Evolutionary conservation across 2,797 vertebrate species (phyloP).

Genomic region (Perdix hodgsoniae): DNA sequence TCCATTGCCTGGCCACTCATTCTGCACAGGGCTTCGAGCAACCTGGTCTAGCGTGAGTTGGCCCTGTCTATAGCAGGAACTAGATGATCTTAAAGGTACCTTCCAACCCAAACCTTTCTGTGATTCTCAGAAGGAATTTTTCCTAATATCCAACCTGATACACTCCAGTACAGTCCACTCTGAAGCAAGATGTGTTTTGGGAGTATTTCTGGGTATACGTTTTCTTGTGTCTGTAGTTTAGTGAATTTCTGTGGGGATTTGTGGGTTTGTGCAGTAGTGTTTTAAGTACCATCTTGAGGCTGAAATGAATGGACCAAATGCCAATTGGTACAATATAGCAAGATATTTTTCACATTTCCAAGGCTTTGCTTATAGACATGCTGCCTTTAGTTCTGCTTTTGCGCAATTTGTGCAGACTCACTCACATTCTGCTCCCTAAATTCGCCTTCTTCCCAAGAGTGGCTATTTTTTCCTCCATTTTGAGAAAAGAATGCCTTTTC

Average conservation of each 20-base stretch:
- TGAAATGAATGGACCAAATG: neutral
- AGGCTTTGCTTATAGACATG: neutral
- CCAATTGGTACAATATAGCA: neutral
- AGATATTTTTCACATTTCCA: neutral
- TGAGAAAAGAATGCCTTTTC: neutral
- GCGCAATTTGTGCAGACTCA: neutral
- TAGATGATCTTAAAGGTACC: too few species aligned
- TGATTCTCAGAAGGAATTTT: too few species aligned
- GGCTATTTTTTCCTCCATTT: neutral
- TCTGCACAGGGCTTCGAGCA: too few species aligned
- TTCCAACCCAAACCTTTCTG: too few species aligned
- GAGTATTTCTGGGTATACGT: neutral
- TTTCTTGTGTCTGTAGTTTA: neutral
- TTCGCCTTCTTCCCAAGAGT: neutral
- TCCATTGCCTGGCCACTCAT: too few species aligned
- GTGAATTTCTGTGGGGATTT: neutral
- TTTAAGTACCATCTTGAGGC: too few species aligned
- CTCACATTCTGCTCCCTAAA: neutral
- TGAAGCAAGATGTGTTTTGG: accelerated
- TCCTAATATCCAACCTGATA: neutral
- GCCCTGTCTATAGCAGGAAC: too few species aligned
- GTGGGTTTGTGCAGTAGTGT: neutral
- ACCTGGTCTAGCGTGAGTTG: too few species aligned
- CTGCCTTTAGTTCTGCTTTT: neutral
- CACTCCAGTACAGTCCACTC: neutral